These are phyloP conservation scores for Idris sp. DNA, from an alignment of 1,140 invertebrate species.

Conservation along the genomic window DNA sequence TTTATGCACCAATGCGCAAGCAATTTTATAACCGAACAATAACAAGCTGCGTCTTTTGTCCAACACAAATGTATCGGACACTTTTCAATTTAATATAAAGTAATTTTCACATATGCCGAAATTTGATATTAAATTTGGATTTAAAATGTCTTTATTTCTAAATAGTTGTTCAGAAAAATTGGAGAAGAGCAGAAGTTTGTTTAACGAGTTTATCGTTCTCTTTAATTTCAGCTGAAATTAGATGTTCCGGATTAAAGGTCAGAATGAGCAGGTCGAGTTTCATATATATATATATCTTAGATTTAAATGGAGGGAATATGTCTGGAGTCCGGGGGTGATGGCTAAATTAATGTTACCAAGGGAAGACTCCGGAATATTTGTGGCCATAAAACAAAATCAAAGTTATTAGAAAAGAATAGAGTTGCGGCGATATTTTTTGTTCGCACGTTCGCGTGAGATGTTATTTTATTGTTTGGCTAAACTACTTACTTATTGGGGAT, in stretches of 20 bases:
- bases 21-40: constrained; percentile 18
- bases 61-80: no score
- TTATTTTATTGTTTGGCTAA: background rate
- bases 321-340: constrained; percentile 6
- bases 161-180: no score
- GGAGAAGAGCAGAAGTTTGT: no score
- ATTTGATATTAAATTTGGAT: no score
- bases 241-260: constrained; percentile 18
- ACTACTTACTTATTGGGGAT: background rate
- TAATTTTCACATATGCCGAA: no score
- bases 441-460: background rate
- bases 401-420: constrained; percentile 32
- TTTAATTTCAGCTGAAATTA: constrained; percentile 18
- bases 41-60: no score
- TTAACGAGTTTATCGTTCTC: constrained; percentile 9
- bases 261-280: constrained; percentile 25
- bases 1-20: constrained; percentile 2
- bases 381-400: constrained; percentile 20
- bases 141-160: no score
- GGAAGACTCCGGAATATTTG: constrained; percentile 21
- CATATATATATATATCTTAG: constrained; percentile 14
- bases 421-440: constrained; percentile 2
- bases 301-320: constrained; percentile 34
- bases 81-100: no score
- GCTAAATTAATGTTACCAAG: constrained; percentile 28